Conservation (phyloP, 2,888 invertebrate genomes). For the Eupithecia tripunctaria region DNA sequence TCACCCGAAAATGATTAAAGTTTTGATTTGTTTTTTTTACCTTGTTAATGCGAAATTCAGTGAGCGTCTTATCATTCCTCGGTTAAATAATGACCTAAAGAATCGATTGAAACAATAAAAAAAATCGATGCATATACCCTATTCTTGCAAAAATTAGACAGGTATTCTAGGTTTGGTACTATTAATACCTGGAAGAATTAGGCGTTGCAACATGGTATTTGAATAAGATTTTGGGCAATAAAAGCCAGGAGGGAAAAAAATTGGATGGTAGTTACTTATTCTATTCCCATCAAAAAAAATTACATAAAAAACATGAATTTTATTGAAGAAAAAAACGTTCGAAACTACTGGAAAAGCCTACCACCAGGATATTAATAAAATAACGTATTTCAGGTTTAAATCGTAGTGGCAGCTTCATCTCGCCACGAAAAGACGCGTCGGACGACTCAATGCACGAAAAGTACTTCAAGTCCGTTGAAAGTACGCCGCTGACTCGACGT, state of each 20-base stretch:
- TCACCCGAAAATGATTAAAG: too few species aligned
- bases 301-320: neutral
- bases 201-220: too few species aligned
- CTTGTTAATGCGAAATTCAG: too few species aligned
- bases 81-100: too few species aligned
- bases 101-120: too few species aligned
- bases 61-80: too few species aligned
- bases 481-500: conserved; percentile 86
- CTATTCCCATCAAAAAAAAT: too few species aligned
- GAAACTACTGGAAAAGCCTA: neutral
- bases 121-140: too few species aligned
- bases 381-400: conserved; percentile 66
- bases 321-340: neutral
- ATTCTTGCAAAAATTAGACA: neutral
- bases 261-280: neutral
- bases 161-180: neutral
- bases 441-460: conserved; percentile 93
- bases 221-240: neutral
- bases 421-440: conserved; percentile 86
- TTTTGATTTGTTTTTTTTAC: too few species aligned
- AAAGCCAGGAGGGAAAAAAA: neutral
- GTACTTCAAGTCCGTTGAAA: conserved; percentile 89
- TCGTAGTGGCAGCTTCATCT: conserved; percentile 84
- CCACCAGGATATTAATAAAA: neutral
- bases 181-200: neutral